Conservation (phyloP, 2,888 invertebrate species). For the Troides helena region DNA sequence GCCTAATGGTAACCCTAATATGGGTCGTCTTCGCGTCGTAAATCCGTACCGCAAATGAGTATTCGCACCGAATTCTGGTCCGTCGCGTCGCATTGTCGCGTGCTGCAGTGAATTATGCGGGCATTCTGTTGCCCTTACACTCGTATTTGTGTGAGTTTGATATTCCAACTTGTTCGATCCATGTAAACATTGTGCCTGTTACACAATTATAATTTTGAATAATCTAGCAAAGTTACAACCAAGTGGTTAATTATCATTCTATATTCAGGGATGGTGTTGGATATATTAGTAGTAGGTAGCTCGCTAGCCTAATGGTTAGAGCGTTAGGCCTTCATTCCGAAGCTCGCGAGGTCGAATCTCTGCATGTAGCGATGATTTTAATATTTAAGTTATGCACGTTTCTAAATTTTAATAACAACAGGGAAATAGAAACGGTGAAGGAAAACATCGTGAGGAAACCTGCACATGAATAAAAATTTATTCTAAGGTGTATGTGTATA, state of each 20-base stretch:
- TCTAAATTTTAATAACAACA: too few relatives aligned
- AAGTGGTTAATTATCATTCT: neutral
- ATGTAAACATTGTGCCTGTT: constrained; percentile 21
- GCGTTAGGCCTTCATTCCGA: too few relatives aligned
- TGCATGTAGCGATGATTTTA: too few relatives aligned
- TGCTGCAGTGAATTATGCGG: constrained; percentile 36
- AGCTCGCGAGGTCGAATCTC: too few relatives aligned
- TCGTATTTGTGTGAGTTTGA: constrained; percentile 21
- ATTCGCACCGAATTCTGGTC: constrained; percentile 33
- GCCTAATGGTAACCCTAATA: constrained; percentile 37
- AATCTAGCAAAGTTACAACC: neutral
- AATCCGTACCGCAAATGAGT: constrained; percentile 40
- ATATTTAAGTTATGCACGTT: too few relatives aligned
- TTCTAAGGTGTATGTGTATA: too few relatives aligned
- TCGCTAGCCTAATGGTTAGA: too few relatives aligned
- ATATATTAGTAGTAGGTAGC: neutral
- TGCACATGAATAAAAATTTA: too few relatives aligned
- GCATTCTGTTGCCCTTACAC: constrained; percentile 28
- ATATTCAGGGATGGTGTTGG: neutral
- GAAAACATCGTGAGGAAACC: too few relatives aligned
- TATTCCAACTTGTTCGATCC: constrained; percentile 21
- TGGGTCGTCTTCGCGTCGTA: constrained; percentile 30
- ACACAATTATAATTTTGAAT: neutral
- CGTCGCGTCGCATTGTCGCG: constrained; percentile 41
- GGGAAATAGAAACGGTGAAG: too few relatives aligned